Evolutionary conservation across 2,888 invertebrate genomes (phyloP).

Genomic region (Patella caerulea): DNA sequence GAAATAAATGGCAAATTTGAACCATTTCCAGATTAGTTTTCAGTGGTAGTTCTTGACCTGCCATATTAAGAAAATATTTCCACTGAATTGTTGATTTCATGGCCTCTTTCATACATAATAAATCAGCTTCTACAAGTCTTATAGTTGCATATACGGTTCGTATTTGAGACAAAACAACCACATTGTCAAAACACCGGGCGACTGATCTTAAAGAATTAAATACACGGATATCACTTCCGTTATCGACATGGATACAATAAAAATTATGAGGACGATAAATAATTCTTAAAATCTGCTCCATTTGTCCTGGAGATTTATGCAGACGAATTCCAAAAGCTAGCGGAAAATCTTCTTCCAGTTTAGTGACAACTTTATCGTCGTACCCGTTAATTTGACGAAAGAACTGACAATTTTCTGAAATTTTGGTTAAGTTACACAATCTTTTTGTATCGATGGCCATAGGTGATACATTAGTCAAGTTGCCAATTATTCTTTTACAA

Average conservation of each 20-base stretch:
- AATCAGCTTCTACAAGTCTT: constrained; percentile 45
- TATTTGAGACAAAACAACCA: constrained; percentile 49
- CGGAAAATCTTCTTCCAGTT: constrained; percentile 52
- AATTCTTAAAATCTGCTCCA: constrained; percentile 56
- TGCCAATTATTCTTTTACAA: background rate
- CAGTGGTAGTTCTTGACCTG: constrained; percentile 67
- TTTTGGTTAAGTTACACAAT: constrained; percentile 29
- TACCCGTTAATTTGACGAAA: constrained; percentile 39
- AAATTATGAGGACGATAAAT: constrained; percentile 66
- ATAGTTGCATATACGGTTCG: constrained; percentile 44
- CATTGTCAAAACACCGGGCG: constrained; percentile 56
- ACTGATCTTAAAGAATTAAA: constrained; percentile 36
- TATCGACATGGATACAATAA: constrained; percentile 68
- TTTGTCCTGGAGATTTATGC: constrained; percentile 51
- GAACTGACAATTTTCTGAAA: constrained; percentile 19
- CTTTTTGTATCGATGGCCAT: background rate
- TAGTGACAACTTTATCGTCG: constrained; percentile 33
- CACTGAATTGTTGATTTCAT: constrained; percentile 46
- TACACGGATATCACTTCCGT: too few relatives aligned
- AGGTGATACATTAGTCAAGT: too few relatives aligned
- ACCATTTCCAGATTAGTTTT: constrained; percentile 68
- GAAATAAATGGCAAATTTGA: constrained; percentile 59
- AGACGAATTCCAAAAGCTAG: constrained; percentile 59
- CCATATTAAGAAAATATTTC: constrained; percentile 69
- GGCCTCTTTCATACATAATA: constrained; percentile 46